Evolutionary conservation across 2,797 vertebrate genomes (phyloP).

Genomic region (Anabas testudineus): DNA sequence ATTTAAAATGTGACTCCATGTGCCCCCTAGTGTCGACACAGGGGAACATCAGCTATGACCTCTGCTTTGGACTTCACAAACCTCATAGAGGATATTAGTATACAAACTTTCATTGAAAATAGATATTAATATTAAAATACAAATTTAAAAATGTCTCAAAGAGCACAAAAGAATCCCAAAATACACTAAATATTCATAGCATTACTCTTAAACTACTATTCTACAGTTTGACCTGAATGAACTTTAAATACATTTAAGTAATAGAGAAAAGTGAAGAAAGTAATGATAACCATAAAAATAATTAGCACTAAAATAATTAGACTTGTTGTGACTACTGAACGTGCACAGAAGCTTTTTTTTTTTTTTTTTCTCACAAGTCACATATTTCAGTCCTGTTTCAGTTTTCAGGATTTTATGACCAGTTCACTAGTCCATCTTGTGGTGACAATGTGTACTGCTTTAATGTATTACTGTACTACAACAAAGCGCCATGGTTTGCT

Average conservation of each 20-base stretch:
- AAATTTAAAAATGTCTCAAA: neutral
- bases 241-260: neutral
- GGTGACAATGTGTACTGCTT: slow-evolving; percentile 29
- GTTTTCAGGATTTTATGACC: too few relatives aligned
- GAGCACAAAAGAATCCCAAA: too few relatives aligned
- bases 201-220: too few relatives aligned
- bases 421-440: slow-evolving; percentile 43
- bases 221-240: neutral
- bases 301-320: neutral
- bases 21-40: slow-evolving; percentile 74
- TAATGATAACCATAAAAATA: too few relatives aligned
- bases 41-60: slow-evolving; percentile 15
- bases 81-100: neutral
- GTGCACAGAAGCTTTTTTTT: too few relatives aligned
- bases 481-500: neutral
- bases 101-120: neutral
- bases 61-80: neutral
- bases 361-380: too few relatives aligned
- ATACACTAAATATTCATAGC: too few relatives aligned
- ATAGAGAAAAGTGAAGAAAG: neutral
- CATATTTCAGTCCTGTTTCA: too few relatives aligned
- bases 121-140: neutral
- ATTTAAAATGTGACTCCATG: slow-evolving; percentile 40
- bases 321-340: neutral
- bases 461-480: neutral